Percentiles rank a stretch among this genome's conserved stretches.
Conservation (phyloP, 2,888 invertebrate genomes). For the Aspidapion aeneum region DNA sequence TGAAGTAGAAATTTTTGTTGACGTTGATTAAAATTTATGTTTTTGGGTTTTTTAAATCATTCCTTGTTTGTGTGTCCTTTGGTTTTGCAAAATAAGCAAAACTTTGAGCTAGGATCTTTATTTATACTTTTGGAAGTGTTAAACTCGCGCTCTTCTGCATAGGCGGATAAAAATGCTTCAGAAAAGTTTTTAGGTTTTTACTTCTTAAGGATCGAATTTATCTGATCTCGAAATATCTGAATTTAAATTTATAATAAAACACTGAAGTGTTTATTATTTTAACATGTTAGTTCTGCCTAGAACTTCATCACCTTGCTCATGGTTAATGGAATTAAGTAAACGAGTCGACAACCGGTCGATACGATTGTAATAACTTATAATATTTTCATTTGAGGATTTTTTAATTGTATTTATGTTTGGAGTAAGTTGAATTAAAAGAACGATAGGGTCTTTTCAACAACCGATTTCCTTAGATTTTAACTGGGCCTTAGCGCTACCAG, state of each 20-base stretch:
- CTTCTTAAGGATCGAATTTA: conserved; percentile 10
- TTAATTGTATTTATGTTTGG: not conserved
- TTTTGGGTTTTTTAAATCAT: conserved; percentile 5
- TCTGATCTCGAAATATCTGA: conserved; percentile 16
- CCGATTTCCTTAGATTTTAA: not conserved
- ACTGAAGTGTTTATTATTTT: conserved; percentile 4
- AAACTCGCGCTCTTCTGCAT: conserved; percentile 8
- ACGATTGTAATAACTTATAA: not conserved
- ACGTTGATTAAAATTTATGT: not conserved
- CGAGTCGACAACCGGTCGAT: not conserved
- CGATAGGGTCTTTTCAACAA: too few relatives aligned
- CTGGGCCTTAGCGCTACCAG: conserved; percentile 4
- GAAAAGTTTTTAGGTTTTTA: conserved; percentile 8
- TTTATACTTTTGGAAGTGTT: not conserved
- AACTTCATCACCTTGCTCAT: not conserved
- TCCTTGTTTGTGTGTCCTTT: conserved; percentile 9
- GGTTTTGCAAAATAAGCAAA: conserved; percentile 6
- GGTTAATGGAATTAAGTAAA: not conserved
- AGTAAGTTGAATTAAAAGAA: too few relatives aligned
- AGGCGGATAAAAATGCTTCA: conserved; percentile 9
- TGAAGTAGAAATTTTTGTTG: too few relatives aligned
- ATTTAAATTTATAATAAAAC: conserved; percentile 11
- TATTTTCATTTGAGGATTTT: not conserved
- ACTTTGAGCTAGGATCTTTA: too few relatives aligned
- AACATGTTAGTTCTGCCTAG: not conserved